Percentiles rank a stretch among this genome's conserved stretches.
Evolutionary conservation across 1,140 invertebrate genomes (phyloP).

Genomic region (Magallana ariakensis): DNA sequence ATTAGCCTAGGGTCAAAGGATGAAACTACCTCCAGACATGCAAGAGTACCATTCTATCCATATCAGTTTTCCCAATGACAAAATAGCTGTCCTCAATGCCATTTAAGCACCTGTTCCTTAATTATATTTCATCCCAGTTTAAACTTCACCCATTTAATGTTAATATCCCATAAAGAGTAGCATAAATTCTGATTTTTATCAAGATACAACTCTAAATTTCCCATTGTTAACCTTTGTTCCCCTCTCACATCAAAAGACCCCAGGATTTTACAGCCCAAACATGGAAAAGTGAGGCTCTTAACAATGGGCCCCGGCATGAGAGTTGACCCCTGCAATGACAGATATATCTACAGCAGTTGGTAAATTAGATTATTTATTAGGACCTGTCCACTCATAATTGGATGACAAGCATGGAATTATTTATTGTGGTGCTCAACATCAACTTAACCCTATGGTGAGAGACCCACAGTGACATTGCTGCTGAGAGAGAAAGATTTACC

Average conservation of each 20-base stretch:
- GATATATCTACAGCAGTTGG: conserved; percentile 9
- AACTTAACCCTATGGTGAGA: background rate
- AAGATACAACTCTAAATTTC: background rate
- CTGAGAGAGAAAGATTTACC: background rate
- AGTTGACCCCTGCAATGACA: background rate
- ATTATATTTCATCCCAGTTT: conserved; percentile 34
- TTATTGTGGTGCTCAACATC: background rate
- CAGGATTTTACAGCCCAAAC: background rate
- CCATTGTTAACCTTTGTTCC: background rate
- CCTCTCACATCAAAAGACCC: background rate
- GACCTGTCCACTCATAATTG: conserved; percentile 35
- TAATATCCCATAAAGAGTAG: conserved; percentile 29
- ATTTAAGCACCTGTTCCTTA: conserved; percentile 21
- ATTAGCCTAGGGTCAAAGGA: background rate
- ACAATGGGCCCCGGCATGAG: background rate
- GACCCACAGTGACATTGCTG: background rate
- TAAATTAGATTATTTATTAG: conserved; percentile 35
- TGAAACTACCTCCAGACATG: conserved; percentile 20
- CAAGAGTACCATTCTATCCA: conserved; percentile 18
- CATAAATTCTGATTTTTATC: conserved; percentile 30
- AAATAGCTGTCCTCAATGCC: conserved; percentile 2
- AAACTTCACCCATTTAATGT: conserved; percentile 38
- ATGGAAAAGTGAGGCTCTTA: background rate
- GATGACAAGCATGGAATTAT: conserved; percentile 20
- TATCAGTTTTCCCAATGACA: conserved; percentile 21